Evolutionary conservation across 1,140 invertebrate species (phyloP).

Genomic region (Micrasema minimum): DNA sequence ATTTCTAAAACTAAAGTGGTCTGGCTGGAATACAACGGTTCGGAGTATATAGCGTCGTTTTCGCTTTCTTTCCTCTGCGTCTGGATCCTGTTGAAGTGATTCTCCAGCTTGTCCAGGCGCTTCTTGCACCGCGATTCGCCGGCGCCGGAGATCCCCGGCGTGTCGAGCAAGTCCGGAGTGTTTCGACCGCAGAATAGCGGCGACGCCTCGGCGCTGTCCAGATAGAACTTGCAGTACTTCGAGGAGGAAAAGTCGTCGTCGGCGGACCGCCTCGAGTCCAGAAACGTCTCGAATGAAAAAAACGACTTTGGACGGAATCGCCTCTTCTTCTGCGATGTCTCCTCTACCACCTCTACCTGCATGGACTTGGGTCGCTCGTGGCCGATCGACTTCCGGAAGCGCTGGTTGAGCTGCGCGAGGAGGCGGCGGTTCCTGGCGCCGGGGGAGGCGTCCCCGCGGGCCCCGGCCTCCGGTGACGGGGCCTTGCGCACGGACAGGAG

Average conservation of each 20-base stretch:
- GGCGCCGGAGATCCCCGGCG: conserved; percentile 61
- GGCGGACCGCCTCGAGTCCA: conserved; percentile 64
- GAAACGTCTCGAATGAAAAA: conserved; percentile 65
- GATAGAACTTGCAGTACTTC: conserved; percentile 65
- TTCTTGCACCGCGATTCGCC: conserved; percentile 60
- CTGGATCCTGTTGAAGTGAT: conserved; percentile 63
- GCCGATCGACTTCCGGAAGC: conserved; percentile 65
- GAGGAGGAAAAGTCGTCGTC: conserved; percentile 66
- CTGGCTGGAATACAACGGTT: conserved; percentile 44
- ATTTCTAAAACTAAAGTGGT: conserved; percentile 36
- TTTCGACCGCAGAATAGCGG: conserved; percentile 60
- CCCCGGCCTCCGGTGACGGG: conserved; percentile 59
- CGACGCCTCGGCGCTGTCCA: conserved; percentile 65
- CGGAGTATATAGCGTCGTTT: conserved; percentile 41
- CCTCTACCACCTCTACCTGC: not conserved
- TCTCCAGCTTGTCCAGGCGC: conserved; percentile 65
- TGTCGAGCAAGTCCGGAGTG: conserved; percentile 63
- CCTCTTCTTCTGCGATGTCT: conserved; percentile 25
- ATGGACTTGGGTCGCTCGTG: conserved; percentile 65
- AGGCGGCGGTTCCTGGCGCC: conserved; percentile 54
- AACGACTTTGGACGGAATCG: conserved; percentile 61
- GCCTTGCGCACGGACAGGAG: conserved; percentile 46
- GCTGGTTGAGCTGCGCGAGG: conserved; percentile 63
- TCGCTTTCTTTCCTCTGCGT: conserved; percentile 1
- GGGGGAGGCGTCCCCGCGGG: conserved; percentile 48